A percentile compares a stretch with the other conserved stretches of the same genome.
These are phyloP conservation scores for Drosophila helvetica DNA, from an alignment of 2,888 invertebrate species.

Conservation along the genomic window DNA sequence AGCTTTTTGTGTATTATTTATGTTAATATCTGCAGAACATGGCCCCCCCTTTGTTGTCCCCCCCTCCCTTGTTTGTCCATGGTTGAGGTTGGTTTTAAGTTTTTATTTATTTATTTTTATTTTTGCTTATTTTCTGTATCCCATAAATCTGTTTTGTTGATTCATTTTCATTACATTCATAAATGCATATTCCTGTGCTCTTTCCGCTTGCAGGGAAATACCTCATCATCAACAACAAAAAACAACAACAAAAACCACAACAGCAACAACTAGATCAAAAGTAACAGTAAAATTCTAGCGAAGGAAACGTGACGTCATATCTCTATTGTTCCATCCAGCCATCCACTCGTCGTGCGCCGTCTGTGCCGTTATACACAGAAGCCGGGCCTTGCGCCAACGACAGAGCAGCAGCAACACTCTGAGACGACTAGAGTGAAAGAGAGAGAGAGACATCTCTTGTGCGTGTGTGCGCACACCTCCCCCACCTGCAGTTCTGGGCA, in stretches of 20 bases:
- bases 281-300: slow-evolving; percentile 21
- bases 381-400: slow-evolving; percentile 9
- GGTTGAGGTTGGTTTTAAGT: slow-evolving; percentile 7
- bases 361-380: slow-evolving; percentile 16
- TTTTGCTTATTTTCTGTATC: slow-evolving; percentile 23
- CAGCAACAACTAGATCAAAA: slow-evolving; percentile 2
- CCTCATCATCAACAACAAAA: not conserved
- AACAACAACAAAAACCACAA: not conserved
- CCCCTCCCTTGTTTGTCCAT: not conserved
- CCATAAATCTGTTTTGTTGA: slow-evolving; percentile 11
- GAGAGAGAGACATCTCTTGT: not conserved
- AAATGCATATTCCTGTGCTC: slow-evolving; percentile 50
- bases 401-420: slow-evolving; percentile 9
- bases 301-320: slow-evolving; percentile 52
- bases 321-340: slow-evolving; percentile 50
- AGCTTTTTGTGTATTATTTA: not conserved
- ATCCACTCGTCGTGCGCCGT: slow-evolving; percentile 7
- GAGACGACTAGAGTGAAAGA: not conserved
- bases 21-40: not conserved
- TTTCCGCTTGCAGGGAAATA: slow-evolving; percentile 61
- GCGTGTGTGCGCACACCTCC: not conserved
- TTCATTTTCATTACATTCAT: slow-evolving; percentile 58
- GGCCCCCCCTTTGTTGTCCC: too few relatives aligned
- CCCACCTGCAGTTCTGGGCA: slow-evolving; percentile 23
- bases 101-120: not conserved